phyloP scores from a whole-genome alignment of 2,113 vertebrate species.

The Podiceps cristatus region DNA sequence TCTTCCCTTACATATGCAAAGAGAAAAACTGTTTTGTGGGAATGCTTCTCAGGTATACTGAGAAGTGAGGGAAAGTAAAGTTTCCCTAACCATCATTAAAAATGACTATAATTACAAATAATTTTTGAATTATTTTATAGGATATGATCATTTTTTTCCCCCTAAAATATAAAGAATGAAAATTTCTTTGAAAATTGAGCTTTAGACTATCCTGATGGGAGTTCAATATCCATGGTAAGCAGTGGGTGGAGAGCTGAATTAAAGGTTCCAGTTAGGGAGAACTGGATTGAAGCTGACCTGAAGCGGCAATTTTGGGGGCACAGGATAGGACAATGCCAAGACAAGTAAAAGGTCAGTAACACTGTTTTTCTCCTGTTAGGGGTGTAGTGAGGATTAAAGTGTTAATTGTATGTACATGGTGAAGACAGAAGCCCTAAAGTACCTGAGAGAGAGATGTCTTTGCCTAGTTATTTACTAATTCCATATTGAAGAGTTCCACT shows the following conservation, averaged over 20 bases:
- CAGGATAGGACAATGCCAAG: not conserved
- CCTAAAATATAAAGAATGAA: not conserved
- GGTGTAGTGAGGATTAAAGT: not conserved
- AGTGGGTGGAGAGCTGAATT: not conserved
- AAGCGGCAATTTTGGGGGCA: not conserved
- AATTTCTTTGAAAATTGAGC: not conserved
- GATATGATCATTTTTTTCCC: accelerated
- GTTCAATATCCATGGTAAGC: not conserved
- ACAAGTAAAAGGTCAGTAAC: not conserved
- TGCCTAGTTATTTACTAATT: not conserved
- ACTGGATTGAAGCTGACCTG: not conserved
- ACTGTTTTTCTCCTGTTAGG: not conserved
- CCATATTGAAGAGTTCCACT: not conserved
- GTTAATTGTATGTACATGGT: accelerated
- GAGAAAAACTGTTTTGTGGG: not conserved
- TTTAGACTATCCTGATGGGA: not conserved
- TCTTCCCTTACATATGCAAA: not conserved
- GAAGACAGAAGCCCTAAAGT: not conserved
- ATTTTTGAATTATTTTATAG: not conserved
- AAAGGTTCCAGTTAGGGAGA: not conserved
- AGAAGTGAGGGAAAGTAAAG: not conserved
- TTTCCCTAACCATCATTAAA: not conserved
- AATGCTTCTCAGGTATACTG: not conserved
- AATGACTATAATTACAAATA: not conserved
- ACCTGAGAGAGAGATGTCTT: not conserved